Conservation (phyloP, 2,888 invertebrate species). For the Unio delphinus region DNA sequence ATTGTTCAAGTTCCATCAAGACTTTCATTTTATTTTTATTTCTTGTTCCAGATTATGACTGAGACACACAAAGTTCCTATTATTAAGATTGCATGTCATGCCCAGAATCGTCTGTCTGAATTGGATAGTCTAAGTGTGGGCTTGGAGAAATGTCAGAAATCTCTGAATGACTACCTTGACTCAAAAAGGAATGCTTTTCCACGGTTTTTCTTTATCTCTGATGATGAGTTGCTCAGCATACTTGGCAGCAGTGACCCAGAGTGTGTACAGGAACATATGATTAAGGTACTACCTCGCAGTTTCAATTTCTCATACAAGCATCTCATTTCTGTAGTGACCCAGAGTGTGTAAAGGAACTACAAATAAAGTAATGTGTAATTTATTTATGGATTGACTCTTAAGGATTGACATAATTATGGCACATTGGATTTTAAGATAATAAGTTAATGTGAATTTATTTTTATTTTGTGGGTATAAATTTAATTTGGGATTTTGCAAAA, state of each 20-base stretch:
- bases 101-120: slow-evolving; percentile 82
- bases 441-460: too few species aligned
- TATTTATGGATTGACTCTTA: too few species aligned
- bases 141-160: slow-evolving; percentile 91
- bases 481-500: too few species aligned
- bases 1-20: not conserved
- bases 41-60: slow-evolving; percentile 81
- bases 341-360: slow-evolving; percentile 76
- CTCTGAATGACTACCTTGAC: slow-evolving; percentile 90
- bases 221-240: slow-evolving; percentile 90
- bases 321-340: not conserved
- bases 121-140: slow-evolving; percentile 82
- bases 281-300: slow-evolving; percentile 78
- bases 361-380: too few species aligned
- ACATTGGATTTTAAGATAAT: too few species aligned
- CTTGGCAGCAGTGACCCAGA: slow-evolving; percentile 88
- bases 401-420: too few species aligned
- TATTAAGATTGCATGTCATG: slow-evolving; percentile 85
- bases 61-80: slow-evolving; percentile 86
- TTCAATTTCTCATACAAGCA: not conserved
- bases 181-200: slow-evolving; percentile 90
- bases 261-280: slow-evolving; percentile 93
- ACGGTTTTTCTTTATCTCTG: slow-evolving; percentile 93
- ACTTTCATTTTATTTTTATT: not conserved
- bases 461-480: too few species aligned